Base-by-base conservation (phyloP, 2,113 vertebrate genomes). In the Condylura cristata region DNA sequence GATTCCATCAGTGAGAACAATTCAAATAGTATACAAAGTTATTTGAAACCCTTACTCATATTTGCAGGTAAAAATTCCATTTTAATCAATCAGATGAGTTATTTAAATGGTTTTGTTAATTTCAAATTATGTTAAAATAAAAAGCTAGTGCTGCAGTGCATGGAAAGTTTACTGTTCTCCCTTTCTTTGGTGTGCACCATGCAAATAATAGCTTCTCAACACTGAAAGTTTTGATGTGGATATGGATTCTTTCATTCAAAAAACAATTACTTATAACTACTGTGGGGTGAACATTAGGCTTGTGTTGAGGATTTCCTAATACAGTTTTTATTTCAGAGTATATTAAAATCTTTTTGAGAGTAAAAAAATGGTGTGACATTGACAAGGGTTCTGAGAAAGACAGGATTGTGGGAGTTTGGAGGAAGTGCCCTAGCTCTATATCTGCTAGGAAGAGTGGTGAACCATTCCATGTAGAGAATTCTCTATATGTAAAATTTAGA, bases 1-100 rank as follows among this genome's bases (percentile, higher is more conserved):
- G 39, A 95, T 85, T 94, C 87, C 74, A 90, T 87, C 81, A 93
- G 76, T 48, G 86, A 97, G 70, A 93, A 90, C 71, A 96, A 76
- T 88, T 93, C 85, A 84, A 90, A 95, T 28, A 90, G 14, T 44
- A 75, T 4, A 75, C 16, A 95, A 76, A 88, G 32, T 96, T 93
- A 85, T 86, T 94, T 92, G 44, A 94, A 90, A 85, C n/a, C 37
- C 18, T 6, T 79, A 56, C 74, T 95, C 53, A 61, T 93, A 56
- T 94, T 84, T 93, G 41, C 70, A 93, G 79, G 74, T 92, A 92
- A 87, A 96, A 90, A 89, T 84, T 72, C 48, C 30, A 87, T 85
- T 82, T 95, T 94, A 91, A 93, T 46, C 28, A 91, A 53, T 10
- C 46, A 95, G 56, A 90, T 85, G 28, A 18, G 41, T 83, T 95